Conservation (phyloP, 37 sponge, comb jelly and placozoan genomes). For the Bolinopsis microptera region DNA sequence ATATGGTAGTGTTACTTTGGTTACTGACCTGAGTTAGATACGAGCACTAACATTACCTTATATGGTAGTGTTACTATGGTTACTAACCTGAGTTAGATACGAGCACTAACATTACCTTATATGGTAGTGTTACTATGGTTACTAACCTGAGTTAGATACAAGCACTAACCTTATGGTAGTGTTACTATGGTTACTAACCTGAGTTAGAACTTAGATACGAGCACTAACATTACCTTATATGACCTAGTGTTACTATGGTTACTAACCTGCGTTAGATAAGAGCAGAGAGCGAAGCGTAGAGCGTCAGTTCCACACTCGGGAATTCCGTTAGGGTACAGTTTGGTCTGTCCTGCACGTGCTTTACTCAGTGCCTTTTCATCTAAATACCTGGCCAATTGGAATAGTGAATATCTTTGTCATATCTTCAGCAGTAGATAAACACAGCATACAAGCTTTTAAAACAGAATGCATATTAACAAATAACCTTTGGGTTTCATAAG, state of each 20-base stretch:
- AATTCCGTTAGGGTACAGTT: constrained; percentile 94
- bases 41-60: no score
- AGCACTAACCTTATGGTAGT: neutral
- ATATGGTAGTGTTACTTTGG: no score
- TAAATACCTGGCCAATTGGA: constrained; percentile 9
- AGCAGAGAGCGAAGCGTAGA: constrained; percentile 95
- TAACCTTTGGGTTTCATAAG: no score
- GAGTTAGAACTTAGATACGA: no score
- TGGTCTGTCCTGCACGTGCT: constrained; percentile 71
- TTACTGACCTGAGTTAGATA: no score
- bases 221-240: no score
- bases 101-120: no score
- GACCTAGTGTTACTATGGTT: no score
- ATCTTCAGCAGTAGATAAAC: neutral
- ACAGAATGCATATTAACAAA: no score
- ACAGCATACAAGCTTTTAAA: neutral
- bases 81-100: neutral
- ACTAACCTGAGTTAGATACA: neutral
- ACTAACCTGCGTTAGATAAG: constrained; percentile 79
- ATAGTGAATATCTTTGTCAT: no score
- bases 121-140: neutral
- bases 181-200: neutral
- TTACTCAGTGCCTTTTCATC: neutral
- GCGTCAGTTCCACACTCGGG: constrained; percentile 99
- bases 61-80: no score